Percentiles rank a stretch among this genome's conserved stretches.
Evolutionary conservation across 2,797 vertebrate genomes (phyloP).

Genomic region (Chaunax sp.): DNA sequence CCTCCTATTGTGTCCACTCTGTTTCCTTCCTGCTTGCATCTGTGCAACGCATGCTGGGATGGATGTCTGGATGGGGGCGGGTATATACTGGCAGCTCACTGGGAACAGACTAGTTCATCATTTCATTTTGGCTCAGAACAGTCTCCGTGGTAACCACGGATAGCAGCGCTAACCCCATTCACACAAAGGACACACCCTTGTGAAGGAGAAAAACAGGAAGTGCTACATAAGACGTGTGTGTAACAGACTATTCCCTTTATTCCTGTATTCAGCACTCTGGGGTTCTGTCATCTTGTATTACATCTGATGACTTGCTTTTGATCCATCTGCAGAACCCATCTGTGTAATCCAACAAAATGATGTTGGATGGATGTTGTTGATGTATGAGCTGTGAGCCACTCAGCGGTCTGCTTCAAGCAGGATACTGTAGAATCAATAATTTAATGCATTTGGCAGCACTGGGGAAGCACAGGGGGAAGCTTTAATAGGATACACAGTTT

Average conservation of each 20-base stretch:
- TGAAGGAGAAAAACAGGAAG: slow-evolving; percentile 74
- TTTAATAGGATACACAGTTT: slow-evolving; percentile 31
- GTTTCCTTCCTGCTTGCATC: slow-evolving; percentile 51
- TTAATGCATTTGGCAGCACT: slow-evolving; percentile 52
- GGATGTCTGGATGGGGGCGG: slow-evolving; percentile 65
- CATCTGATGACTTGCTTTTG: background rate
- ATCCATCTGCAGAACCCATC: slow-evolving; percentile 9
- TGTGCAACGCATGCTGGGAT: slow-evolving; percentile 60
- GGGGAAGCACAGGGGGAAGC: slow-evolving; percentile 22
- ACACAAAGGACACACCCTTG: slow-evolving; percentile 78
- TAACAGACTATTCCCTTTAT: background rate
- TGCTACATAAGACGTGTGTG: slow-evolving; percentile 26
- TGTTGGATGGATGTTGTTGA: background rate
- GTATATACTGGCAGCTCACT: slow-evolving; percentile 65
- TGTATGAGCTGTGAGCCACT: slow-evolving; percentile 55
- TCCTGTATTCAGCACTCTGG: background rate
- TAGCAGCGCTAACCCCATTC: slow-evolving; percentile 63
- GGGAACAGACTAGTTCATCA: slow-evolving; percentile 76
- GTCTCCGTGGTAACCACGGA: slow-evolving; percentile 77
- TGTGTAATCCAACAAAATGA: slow-evolving; percentile 12
- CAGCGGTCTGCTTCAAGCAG: slow-evolving; percentile 30
- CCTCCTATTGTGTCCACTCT: slow-evolving; percentile 44
- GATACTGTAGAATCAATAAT: slow-evolving; percentile 70
- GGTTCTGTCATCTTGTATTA: too few species aligned
- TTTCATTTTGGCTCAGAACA: slow-evolving; percentile 70